Evolutionary conservation across 1,140 invertebrate species (phyloP), one percentile per base, ranked within the genome.

Genomic region (Manduca sexta): DNA sequence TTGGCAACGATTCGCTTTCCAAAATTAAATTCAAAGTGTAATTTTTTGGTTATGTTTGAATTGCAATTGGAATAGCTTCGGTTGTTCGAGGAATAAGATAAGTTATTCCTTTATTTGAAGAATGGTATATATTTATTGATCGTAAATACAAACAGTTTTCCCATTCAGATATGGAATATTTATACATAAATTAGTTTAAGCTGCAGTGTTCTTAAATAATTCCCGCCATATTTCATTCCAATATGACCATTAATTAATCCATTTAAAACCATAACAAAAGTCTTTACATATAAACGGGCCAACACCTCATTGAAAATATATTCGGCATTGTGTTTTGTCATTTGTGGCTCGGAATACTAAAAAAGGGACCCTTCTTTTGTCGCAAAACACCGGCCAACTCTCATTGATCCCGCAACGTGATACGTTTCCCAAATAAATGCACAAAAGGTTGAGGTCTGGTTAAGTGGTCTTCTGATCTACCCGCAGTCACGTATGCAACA

Each of bases 401-500:
- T 39, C 12, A 18, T 33, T 45, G 60, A 43, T 13, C 52, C 15
- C 31, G 48, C 10, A 42, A 8, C 35, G 44, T 34, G 34, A 39
- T 14, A 31, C 29, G 26, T 37, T 12, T 52, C 15, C 10, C 15
- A 14, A 33, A 43, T 30, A 41, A 33, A 37, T 21, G 45, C 18
- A 44, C 26, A 21, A 31, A 42, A 55, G 34, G n/a, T 39, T 39
- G 34, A n/a, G 51, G 33, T 56, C 61, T 50, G 10, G 30, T 37
- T 56, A 55, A 45, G 50, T 60, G 56, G 64, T 14, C 11, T 26
- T 33, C 44, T 48, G 53, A 59, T 57, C 64, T 62, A 63, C 53
- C 47, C 40, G 37, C 47, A 30, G 67, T 68, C 65, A 74, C 66
- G 67, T 72, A 62, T 61, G 62, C 56, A 64, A 69, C 67, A 72